Evolutionary conservation across 1,140 invertebrate species (phyloP), one percentile per base, ranked within the genome.

Genomic region (Aricia agestis): DNA sequence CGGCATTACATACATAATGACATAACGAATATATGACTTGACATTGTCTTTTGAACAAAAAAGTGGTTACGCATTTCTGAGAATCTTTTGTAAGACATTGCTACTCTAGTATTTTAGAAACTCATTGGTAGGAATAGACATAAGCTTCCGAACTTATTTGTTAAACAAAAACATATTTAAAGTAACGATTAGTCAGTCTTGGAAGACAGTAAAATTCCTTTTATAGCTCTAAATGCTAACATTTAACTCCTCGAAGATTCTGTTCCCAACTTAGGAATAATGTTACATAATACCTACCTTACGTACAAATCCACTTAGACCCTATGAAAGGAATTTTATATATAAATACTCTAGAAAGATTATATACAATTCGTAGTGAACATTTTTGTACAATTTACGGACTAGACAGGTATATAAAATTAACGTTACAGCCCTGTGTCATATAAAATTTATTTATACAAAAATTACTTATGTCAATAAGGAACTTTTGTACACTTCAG

Each of bases 161-260:
- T 13, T 52, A 13, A 52, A 52, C 45, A 52, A 52, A 42, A 42
- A 68, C 18, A 6, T 58, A 68, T 68, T 58, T 45, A 81, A 79
- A 79, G 82, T 80, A 84, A 78, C 66, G 68, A 83, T 82, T 82
- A 86, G 79, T 86, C 82, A 86, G 82, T 86, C 84, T 86, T 84
- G 70, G 74, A 78, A 82, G 78, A 83, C 79, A 74, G 58, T 81
- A 76, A 84, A 81, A 79, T 79, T 77, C 81, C 80, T 86, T 83
- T 79, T 76, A 74, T 69, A 71, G 17, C 68, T 59, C 68, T 68
- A 59, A 67, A 71, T 58, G 66, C 41, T 42, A 42, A 67, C 36
- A 66, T 59, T 57, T 19, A 67, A 2, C 67, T 65, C 17, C 13
- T 42, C 45, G 45, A 3, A 52, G 11, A 13, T 52, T 52, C 9